Evolutionary conservation across 2,888 invertebrate species (phyloP), one percentile per base, ranked within the genome.

Genomic region (Catocala fraxini): DNA sequence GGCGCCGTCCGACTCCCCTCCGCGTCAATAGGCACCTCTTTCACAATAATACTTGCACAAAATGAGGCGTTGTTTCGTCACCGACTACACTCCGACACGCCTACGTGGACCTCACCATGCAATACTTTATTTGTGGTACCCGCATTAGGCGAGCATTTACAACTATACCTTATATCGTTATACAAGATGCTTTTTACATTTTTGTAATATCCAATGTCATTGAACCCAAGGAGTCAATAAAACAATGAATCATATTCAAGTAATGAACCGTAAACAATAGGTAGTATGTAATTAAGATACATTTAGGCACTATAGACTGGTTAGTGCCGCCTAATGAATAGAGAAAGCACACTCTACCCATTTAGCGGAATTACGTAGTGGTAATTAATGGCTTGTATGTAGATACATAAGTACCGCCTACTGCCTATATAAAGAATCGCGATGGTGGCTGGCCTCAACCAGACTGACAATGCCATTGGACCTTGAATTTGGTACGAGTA

Each of bases 1-100:
- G 84, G 80, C 81, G 81, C 78, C 82, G 82, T 77, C 79, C 79
- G 79, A 68, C 72, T 77, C 83, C 88, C 88, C 87, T 87, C 86
- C 85, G 79, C 85, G 85, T 88, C 87, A 84, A 87, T 87, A 88
- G 69, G 73, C 68, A 69, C 80, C 83, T 90, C 86, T 93, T 92
- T 91, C 91, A 89, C 92, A 93, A 93, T 90, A 85, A 83, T 83
- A 84, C 84, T 92, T 92, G 90, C 91, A 89, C 88, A 89, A 86
- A 90, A 87, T 87, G 86, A 85, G 85, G 87, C 82, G 82, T 79
- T 77, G 86, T 93, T 92, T 93, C 92, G 89, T 90, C 92, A 92
- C 78, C 80, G 78, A 72, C 81, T 85, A 84, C 80, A 85, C 86
- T 84, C 81, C 83, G 89, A 89, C 88, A 89, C 92, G 88, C 92